Evolutionary conservation across 2,113 vertebrate species (phyloP), one percentile per base, ranked within the genome.

Genomic region (Coracopsis vasa): DNA sequence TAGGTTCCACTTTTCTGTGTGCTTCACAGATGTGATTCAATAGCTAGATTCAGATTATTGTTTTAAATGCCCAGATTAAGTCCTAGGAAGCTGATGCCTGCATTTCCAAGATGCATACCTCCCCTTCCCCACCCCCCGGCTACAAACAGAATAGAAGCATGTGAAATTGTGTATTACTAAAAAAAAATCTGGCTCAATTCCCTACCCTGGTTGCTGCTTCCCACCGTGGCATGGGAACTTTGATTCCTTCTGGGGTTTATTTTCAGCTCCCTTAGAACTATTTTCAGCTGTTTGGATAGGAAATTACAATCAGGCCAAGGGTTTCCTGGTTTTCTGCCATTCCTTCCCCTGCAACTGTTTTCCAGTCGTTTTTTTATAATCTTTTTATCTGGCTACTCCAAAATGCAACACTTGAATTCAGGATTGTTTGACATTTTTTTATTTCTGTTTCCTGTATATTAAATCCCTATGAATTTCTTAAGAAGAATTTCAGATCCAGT

Each of bases 211-310:
- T 60, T 80, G 23, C 69, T 47, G 64, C 67, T 74, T 91, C 88
- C 29, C 35, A 74, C 18, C 0, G 2, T 35, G 45, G 35, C 51
- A 60, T n/a, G 42, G 60, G 60, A 96, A 90, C 53, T 92, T 70
- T 33, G 10, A 21, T 95, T 96, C 69, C 33, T 84, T 78, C 33
- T 78, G 29, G 27, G 7, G 39, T 51, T 91, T 95, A 92, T 94
- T 96, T 94, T 95, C 92, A 95, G 72, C 53, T 88, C 29, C 42
- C 53, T 90, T 80, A 54, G 64, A 73, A 42, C 50, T 53, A 44
- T 23, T 84, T 95, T 54, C 42, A 95, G 33, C 15, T 78, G 18
- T 80, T 74, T 71, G 44, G 64, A 84, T 31, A 67, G 88, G 88
- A 91, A 94, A 62, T 67, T 65, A 71, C 35, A 86, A 13, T 24